phyloP scores from a whole-genome alignment of 1,140 invertebrate species.

The Ceratina australensis region DNA sequence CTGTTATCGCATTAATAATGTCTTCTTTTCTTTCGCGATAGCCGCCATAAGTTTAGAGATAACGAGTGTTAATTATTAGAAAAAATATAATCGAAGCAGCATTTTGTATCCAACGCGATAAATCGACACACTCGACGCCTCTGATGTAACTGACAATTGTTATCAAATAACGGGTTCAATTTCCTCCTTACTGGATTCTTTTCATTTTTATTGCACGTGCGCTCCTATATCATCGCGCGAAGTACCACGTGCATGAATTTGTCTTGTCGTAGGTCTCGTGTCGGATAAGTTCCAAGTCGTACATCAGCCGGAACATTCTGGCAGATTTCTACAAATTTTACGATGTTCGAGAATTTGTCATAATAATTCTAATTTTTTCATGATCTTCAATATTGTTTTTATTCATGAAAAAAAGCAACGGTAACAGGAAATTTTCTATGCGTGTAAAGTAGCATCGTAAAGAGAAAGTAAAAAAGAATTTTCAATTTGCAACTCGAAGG shows the following conservation, averaged over 20 bases:
- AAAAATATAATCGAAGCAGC: too few species aligned
- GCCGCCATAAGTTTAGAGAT: too few species aligned
- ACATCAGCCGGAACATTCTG: background rate
- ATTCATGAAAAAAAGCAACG: background rate
- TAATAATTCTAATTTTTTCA: background rate
- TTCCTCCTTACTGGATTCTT: background rate
- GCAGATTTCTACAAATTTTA: conserved; percentile 9
- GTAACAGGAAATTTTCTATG: background rate
- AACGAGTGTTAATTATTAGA: too few species aligned
- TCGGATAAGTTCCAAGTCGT: conserved; percentile 40
- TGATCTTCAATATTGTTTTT: background rate
- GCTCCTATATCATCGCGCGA: background rate
- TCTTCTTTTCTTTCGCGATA: too few species aligned
- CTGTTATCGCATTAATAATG: too few species aligned
- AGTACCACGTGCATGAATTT: conserved; percentile 17
- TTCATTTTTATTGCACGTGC: background rate
- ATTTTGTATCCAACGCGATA: too few species aligned
- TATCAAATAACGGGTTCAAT: background rate
- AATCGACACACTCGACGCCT: too few species aligned
- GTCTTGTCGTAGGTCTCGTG: conserved; percentile 29
- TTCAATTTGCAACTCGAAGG: too few species aligned
- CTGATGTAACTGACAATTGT: too few species aligned
- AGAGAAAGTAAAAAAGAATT: too few species aligned
- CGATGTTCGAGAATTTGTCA: too few species aligned
- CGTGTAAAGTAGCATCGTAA: too few species aligned